Evolutionary conservation across 2,113 vertebrate species (phyloP).

Genomic region (Tetrao urogallus): DNA sequence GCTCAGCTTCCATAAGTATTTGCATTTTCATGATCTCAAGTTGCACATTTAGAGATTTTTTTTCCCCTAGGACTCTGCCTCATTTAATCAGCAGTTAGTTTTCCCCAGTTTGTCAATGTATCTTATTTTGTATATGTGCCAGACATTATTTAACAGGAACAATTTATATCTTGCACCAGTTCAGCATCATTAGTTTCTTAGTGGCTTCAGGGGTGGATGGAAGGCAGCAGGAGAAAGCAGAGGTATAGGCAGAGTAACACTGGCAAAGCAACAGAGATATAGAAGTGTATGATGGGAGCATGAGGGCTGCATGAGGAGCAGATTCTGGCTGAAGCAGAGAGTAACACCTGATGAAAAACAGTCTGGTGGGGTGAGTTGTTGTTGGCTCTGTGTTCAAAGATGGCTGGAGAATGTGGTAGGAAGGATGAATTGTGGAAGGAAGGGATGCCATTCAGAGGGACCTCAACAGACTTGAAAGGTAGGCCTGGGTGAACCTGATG

Average conservation of each 20-base stretch:
- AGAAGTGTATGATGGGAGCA: neutral
- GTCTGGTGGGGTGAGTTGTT: neutral
- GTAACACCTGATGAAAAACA: neutral
- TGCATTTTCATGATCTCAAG: neutral
- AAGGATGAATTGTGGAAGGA: too few relatives aligned
- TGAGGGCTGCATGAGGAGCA: neutral
- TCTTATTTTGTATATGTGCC: neutral
- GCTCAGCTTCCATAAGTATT: neutral
- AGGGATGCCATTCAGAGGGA: too few relatives aligned
- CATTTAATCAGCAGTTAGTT: neutral
- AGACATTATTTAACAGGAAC: constrained; percentile 34
- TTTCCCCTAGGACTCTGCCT: neutral
- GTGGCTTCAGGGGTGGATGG: neutral
- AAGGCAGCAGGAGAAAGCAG: neutral
- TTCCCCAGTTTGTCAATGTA: neutral
- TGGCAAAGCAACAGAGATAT: rapidly evolving
- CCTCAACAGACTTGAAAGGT: too few relatives aligned
- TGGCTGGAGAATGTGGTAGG: too few relatives aligned
- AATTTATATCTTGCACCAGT: constrained; percentile 11
- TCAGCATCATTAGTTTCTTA: constrained; percentile 33
- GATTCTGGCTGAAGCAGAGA: neutral
- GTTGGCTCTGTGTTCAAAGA: neutral
- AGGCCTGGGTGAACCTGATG: too few relatives aligned
- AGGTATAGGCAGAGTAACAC: neutral
- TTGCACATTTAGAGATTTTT: neutral